These are phyloP conservation scores for Popillia japonica DNA, from an alignment of 1,140 invertebrate genomes.

Conservation along the genomic window DNA sequence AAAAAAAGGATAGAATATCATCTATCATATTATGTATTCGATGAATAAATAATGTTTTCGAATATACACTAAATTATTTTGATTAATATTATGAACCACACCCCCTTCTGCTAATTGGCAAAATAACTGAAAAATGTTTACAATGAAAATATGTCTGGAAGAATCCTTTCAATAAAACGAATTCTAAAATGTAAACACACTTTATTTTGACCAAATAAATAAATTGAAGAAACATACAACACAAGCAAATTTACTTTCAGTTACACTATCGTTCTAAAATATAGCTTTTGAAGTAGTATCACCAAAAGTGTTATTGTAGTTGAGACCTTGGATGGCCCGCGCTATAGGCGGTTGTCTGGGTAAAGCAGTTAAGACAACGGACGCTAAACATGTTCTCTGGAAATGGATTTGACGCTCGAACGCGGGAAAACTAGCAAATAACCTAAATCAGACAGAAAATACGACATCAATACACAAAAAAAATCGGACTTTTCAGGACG, in stretches of 20 bases:
- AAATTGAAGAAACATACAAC: neutral
- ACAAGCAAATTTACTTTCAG: neutral
- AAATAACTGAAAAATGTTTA: neutral
- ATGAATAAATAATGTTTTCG: no score
- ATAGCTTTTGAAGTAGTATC: constrained; percentile 28
- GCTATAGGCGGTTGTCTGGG: constrained; percentile 48
- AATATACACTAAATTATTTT: no score
- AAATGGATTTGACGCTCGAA: constrained; percentile 53
- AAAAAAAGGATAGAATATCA: no score
- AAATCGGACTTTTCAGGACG: constrained; percentile 44
- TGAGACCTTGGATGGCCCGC: constrained; percentile 50
- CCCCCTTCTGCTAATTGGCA: neutral
- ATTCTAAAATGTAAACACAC: constrained; percentile 29
- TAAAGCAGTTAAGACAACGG: constrained; percentile 54
- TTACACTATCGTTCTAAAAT: neutral
- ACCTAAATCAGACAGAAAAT: constrained; percentile 52
- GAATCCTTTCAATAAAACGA: neutral
- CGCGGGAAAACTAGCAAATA: constrained; percentile 57
- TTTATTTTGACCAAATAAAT: constrained; percentile 19
- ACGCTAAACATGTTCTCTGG: constrained; percentile 51
- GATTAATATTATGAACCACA: neutral
- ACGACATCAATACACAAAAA: constrained; percentile 47
- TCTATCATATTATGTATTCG: no score
- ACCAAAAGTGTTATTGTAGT: constrained; percentile 34
- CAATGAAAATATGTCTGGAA: neutral